Base-by-base conservation (phyloP, 1,140 invertebrate species). In the Lucilia cuprina region DNA sequence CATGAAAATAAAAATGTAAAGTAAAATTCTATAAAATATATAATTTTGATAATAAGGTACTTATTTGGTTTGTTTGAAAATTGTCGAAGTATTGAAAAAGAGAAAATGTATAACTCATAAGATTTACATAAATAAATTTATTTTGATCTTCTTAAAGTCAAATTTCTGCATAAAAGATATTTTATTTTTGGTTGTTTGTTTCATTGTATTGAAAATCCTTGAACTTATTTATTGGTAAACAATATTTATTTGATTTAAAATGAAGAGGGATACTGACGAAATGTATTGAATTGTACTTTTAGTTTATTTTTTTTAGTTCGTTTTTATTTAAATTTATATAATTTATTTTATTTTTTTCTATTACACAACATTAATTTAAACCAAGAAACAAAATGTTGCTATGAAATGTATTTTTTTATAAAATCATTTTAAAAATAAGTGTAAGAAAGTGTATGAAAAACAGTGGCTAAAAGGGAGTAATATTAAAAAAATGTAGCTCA, bases 301-400 rank as follows among this genome's bases (percentile, higher is more conserved):
- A n/a, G 17, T 65, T 65, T 19, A 2, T 2, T 65, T 65, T 65
- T 65, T 17, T 19, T 49, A 3, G 3, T 30, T 60, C n/a, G n/a
- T 60, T 60, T 60, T 60, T 60, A 60, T n/a, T 60, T 60, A 12
- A 60, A 14, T 60, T 60, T 13, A 60, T 60, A 14, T 0, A 14
- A n/a, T 60, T 14, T 70, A 2, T 10, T 70, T 25, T 70, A 21
- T 21, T 25, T 21, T 70, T 70, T 70, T 8, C 8, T 70, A 30
- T 70, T 70, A 70, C 4, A 70, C 65, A 70, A 65, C 60, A 65
- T 65, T 65, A 65, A 70, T 21, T 70, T 70, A 70, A 70, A 70
- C 10, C 65, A 60, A n/a, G 55, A 60, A 60, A 41, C 5, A 14
- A 55, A 55, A 55, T 55, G 13, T 55, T 55, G 5, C 1, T 55